Base-by-base conservation (phyloP, 1,140 invertebrate genomes). In the Ericerus pela region DNA sequence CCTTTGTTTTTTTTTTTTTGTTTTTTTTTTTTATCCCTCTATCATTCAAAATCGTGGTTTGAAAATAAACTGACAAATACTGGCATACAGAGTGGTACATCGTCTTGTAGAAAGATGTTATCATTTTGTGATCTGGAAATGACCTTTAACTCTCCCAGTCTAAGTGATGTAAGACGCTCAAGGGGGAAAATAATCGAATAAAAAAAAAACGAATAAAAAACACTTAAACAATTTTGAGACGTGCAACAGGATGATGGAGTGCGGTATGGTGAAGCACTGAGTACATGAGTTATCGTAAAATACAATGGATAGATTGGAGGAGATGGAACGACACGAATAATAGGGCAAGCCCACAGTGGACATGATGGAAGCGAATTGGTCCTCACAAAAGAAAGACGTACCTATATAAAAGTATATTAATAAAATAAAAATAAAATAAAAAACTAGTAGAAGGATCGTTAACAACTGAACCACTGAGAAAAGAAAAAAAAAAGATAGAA, bases 231-330 rank as follows among this genome's bases (percentile, higher is more conserved):
- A n/a, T n/a, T n/a, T n/a, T n/a, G n/a, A n/a, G n/a, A n/a, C n/a
- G n/a, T n/a, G n/a, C n/a, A n/a, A n/a, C n/a, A n/a, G n/a, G n/a
- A n/a, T n/a, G 4, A 18, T 16, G 36, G 4, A 6, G 36, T 14
- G 36, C 5, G 20, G 36, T 5, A 14, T 38, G 41, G 10, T 8
- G 41, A 3, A 24, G 8, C 11, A 5, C 41, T 24, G 10, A 47
- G 22, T 47, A 24, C 26, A 47, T 24, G 12, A 47, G 41, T 47
- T 47, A 47, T 47, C 41, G 41, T 47, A 47, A 47, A 47, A 47
- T 47, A 47, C 41, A 47, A 47, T 47, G 41, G 41, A 47, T 47
- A 24, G 41, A 24, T 38, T 16, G 36, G 22, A 18, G 41, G 41
- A 47, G 41, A 24, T 24, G 41, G 26, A 24, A 24, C 3, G 26